Percentiles rank a stretch among this genome's conserved stretches.
Conservation (phyloP, 1,140 invertebrate genomes). For the Berghia stephanieae region DNA sequence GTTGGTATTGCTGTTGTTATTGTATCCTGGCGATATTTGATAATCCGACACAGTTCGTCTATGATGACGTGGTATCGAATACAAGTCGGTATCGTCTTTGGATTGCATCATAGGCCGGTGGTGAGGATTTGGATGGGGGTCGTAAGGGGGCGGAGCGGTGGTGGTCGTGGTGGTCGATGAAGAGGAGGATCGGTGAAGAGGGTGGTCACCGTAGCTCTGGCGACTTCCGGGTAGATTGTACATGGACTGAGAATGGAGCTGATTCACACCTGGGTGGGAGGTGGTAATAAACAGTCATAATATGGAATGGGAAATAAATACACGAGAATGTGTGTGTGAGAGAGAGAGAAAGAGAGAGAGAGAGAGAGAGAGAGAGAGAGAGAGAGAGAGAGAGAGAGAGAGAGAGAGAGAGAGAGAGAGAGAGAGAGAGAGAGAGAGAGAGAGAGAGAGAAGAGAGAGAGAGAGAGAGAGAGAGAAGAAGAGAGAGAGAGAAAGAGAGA, state of each 20-base stretch:
- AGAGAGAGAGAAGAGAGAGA: not conserved
- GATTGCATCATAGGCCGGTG: too few species aligned
- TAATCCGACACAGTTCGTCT: too few species aligned
- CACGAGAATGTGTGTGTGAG: not conserved
- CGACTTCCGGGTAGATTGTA: too few species aligned
- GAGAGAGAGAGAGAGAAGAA: not conserved
- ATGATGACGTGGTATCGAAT: too few species aligned
- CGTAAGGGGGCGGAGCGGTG: not conserved
- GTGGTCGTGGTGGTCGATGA: not conserved
- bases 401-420: not conserved
- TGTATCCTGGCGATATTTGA: too few species aligned
- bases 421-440: not conserved
- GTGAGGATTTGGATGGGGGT: too few species aligned
- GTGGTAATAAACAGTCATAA: not conserved
- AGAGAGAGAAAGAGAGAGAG: not conserved
- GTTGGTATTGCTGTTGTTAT: too few species aligned
- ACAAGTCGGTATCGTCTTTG: too few species aligned
- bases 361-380: not conserved
- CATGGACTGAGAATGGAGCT: not conserved
- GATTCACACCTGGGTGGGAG: too few species aligned
- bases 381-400: slow-evolving; percentile 9
- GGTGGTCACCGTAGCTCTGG: too few species aligned
- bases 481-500: not conserved
- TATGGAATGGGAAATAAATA: not conserved
- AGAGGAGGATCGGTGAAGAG: not conserved